Evolutionary conservation across 2,888 invertebrate genomes (phyloP).

Genomic region (Sinhomidia bicolor): DNA sequence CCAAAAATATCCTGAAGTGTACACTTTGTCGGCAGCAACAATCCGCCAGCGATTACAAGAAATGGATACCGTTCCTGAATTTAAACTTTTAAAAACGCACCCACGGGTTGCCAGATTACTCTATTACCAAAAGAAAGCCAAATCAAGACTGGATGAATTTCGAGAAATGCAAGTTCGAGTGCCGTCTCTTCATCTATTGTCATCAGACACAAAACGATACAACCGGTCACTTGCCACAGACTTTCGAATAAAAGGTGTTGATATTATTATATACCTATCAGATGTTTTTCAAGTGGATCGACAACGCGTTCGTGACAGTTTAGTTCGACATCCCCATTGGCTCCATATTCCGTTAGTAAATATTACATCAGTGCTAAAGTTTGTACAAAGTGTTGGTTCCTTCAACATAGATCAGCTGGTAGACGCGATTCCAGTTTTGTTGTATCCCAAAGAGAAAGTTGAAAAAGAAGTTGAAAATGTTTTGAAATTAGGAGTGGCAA

Average conservation of each 20-base stretch:
- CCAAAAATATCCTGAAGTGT: constrained; percentile 84
- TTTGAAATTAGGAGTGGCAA: constrained; percentile 47
- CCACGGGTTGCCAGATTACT: constrained; percentile 85
- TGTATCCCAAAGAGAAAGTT: constrained; percentile 87
- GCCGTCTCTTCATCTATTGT: constrained; percentile 83
- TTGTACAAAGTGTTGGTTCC: constrained; percentile 82
- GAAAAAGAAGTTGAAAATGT: constrained; percentile 62
- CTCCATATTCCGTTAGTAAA: constrained; percentile 85
- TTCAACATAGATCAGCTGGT: constrained; percentile 85
- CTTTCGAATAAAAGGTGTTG: constrained; percentile 83
- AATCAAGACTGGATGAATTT: constrained; percentile 83
- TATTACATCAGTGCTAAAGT: constrained; percentile 85
- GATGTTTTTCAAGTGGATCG: constrained; percentile 81
- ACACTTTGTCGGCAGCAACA: constrained; percentile 85
- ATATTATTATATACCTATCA: constrained; percentile 82
- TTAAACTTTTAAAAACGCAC: constrained; percentile 85
- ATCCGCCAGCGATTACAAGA: constrained; percentile 85
- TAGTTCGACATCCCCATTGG: constrained; percentile 86
- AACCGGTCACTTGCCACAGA: constrained; percentile 82
- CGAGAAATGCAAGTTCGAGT: constrained; percentile 83
- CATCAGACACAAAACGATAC: constrained; percentile 82
- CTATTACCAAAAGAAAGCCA: constrained; percentile 83
- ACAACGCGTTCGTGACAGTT: constrained; percentile 81
- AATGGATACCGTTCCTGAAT: constrained; percentile 85
- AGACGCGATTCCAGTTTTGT: constrained; percentile 85